A percentile compares a stretch with the other conserved stretches of the same genome.
These are phyloP conservation scores for Asarcornis scutulata DNA, from an alignment of 2,113 vertebrate species.

Conservation along the genomic window DNA sequence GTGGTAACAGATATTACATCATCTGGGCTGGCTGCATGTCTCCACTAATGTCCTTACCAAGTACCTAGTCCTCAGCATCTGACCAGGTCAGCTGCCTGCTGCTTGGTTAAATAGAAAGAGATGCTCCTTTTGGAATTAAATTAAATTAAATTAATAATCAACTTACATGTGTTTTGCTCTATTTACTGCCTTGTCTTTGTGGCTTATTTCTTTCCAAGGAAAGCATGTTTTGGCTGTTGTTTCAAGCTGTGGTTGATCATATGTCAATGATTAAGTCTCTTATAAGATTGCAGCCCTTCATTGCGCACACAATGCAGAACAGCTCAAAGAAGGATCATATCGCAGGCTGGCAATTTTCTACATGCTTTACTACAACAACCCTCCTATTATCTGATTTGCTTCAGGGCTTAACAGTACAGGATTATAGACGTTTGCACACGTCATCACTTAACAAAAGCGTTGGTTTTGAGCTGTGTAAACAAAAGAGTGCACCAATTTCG, in stretches of 20 bases:
- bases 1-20: background rate
- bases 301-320: slow-evolving; percentile 14
- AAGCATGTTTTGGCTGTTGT: background rate
- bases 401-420: background rate
- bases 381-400: slow-evolving; percentile 32
- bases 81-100: background rate
- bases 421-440: slow-evolving; percentile 42
- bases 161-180: background rate
- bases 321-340: background rate
- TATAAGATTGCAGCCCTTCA: slow-evolving; percentile 27
- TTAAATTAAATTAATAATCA: background rate
- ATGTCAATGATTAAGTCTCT: background rate
- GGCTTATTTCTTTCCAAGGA: background rate
- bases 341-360: slow-evolving; percentile 29
- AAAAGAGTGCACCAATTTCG: background rate
- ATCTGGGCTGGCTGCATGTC: background rate
- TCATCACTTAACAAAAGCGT: slow-evolving; percentile 30
- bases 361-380: slow-evolving; percentile 6
- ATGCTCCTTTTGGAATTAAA: slow-evolving; percentile 28
- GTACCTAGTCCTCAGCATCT: background rate
- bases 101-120: background rate
- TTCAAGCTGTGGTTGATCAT: slow-evolving; percentile 10
- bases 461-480: slow-evolving; percentile 29
- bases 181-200: background rate
- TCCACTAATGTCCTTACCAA: background rate